phyloP scores from a whole-genome alignment of 2,797 vertebrate species.

The Cynodonichthys magdalenae region DNA sequence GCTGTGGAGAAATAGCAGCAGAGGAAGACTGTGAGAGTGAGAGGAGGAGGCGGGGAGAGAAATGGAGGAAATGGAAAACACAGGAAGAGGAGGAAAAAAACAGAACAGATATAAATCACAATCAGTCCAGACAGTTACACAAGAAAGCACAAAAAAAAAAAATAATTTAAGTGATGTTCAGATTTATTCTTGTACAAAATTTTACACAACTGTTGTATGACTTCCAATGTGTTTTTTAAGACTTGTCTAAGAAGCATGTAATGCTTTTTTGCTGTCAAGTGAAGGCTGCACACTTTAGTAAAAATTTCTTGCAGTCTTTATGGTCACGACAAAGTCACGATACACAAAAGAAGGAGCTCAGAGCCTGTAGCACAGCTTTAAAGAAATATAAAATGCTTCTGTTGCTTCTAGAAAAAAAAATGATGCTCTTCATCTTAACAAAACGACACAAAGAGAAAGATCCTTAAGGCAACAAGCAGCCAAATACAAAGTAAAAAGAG shows the following conservation, averaged over 20 bases:
- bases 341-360: slow-evolving; percentile 5
- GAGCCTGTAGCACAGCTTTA: slow-evolving; percentile 2
- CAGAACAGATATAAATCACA: slow-evolving; percentile 55
- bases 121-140: slow-evolving; percentile 61
- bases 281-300: slow-evolving; percentile 36
- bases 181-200: not conserved
- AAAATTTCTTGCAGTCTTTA: slow-evolving; percentile 39
- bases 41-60: slow-evolving; percentile 72
- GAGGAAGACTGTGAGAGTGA: slow-evolving; percentile 81
- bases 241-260: slow-evolving; percentile 40
- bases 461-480: slow-evolving; percentile 24
- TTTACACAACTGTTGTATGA: slow-evolving; percentile 8
- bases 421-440: slow-evolving; percentile 23
- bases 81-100: slow-evolving; percentile 59
- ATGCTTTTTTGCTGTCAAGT: slow-evolving; percentile 33
- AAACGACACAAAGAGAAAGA: slow-evolving; percentile 20
- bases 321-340: slow-evolving; percentile 26
- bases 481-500: slow-evolving; percentile 15
- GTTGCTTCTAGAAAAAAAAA: not conserved
- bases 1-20: slow-evolving; percentile 85
- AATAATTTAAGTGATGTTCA: not conserved
- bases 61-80: slow-evolving; percentile 67
- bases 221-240: slow-evolving; percentile 23
- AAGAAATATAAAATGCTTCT: too few species aligned
- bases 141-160: slow-evolving; percentile 13